Percentiles rank a stretch among this genome's conserved stretches.
Conservation (phyloP, 2,113 vertebrate species). For the Martes martes region DNA sequence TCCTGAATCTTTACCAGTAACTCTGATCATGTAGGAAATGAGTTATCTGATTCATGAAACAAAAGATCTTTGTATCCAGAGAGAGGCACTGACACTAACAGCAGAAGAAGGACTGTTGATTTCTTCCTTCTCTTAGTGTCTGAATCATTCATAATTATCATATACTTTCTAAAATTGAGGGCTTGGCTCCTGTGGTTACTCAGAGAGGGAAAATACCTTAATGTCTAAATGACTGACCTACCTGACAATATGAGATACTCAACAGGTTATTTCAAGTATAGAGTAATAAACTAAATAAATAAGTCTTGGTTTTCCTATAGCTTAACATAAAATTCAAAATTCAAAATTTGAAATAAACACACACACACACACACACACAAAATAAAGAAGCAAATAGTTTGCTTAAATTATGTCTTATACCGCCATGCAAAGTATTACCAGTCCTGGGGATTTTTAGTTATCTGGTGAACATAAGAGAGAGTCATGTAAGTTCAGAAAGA, state of each 20-base stretch:
- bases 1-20: neutral
- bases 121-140: neutral
- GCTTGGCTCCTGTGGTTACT: neutral
- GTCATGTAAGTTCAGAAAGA: neutral
- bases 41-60: neutral
- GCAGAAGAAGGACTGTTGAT: neutral
- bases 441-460: slow-evolving; percentile 6
- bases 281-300: neutral
- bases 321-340: neutral
- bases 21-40: neutral
- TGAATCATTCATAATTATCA: slow-evolving; percentile 27
- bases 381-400: neutral
- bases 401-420: slow-evolving; percentile 14
- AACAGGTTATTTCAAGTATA: neutral
- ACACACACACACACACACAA: neutral
- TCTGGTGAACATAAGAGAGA: neutral
- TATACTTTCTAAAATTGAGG: neutral
- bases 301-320: neutral
- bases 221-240: neutral
- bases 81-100: neutral
- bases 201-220: neutral
- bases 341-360: slow-evolving; percentile 31
- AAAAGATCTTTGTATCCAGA: slow-evolving; percentile 17
- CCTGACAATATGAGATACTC: neutral
- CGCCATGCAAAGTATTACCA: neutral